These are phyloP conservation scores for Oasisia sp. DNA, from an alignment of 2,888 invertebrate species.

Conservation along the genomic window DNA sequence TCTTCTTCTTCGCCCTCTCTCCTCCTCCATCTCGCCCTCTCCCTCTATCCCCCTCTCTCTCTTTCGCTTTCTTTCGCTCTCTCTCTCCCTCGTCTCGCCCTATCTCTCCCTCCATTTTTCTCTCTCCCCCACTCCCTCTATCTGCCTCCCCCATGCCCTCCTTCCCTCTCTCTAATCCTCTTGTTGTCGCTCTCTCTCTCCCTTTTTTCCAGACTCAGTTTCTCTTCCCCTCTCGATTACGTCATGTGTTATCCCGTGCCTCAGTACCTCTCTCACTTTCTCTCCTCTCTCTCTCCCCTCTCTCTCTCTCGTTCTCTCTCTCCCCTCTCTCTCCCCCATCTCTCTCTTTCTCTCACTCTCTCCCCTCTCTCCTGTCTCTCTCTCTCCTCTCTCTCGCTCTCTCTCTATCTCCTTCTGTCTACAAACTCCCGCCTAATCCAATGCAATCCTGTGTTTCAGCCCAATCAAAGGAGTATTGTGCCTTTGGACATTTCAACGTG, in stretches of 20 bases:
- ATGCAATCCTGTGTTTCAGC: slow-evolving; percentile 7
- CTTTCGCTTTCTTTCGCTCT: slow-evolving; percentile 20
- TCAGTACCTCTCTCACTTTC: neutral
- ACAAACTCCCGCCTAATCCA: neutral
- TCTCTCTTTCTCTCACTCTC: slow-evolving; percentile 25
- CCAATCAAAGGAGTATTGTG: slow-evolving; percentile 29
- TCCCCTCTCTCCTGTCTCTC: neutral
- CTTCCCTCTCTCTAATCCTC: slow-evolving; percentile 25
- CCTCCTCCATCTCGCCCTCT: slow-evolving; percentile 20
- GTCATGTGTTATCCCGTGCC: too few relatives aligned
- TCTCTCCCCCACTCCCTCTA: slow-evolving; percentile 18
- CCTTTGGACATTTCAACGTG: slow-evolving; percentile 31
- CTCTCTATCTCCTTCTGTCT: neutral
- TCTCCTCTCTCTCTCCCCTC: slow-evolving; percentile 24
- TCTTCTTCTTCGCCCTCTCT: slow-evolving; percentile 23
- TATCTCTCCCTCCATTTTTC: too few relatives aligned
- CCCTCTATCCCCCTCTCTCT: slow-evolving; percentile 24
- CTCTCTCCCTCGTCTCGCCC: slow-evolving; percentile 5
- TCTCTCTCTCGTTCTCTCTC: slow-evolving; percentile 20
- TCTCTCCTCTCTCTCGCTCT: neutral
- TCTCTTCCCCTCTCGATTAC: neutral
- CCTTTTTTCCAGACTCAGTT: neutral
- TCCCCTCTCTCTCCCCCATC: neutral
- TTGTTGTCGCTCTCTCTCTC: neutral
- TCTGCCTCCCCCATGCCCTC: too few relatives aligned